phyloP scores from a whole-genome alignment of 2,797 vertebrate species.

The Lophura swinhoii region DNA sequence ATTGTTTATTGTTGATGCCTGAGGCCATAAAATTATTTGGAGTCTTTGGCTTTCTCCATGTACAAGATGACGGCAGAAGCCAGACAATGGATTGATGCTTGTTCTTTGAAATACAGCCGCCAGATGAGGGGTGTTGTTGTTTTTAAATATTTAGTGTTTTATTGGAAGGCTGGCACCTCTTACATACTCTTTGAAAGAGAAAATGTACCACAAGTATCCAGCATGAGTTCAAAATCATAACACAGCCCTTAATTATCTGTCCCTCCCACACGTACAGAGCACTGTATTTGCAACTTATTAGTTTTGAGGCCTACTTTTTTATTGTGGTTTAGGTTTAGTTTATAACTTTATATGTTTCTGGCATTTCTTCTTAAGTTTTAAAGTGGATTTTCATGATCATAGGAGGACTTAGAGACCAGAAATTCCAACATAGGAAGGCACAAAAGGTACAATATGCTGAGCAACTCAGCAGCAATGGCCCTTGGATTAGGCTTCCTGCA shows the following conservation, averaged over 20 bases:
- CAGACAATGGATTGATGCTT: conserved; percentile 54
- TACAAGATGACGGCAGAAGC: neutral
- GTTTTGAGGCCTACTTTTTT: neutral
- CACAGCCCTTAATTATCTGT: neutral
- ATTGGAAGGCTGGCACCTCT: neutral
- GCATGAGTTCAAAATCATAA: neutral
- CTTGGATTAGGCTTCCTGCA: rapidly evolving
- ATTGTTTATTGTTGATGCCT: conserved; percentile 55
- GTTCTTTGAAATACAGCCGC: conserved; percentile 22
- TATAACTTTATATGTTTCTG: neutral
- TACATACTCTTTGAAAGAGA: conserved; percentile 7
- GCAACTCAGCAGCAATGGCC: rapidly evolving
- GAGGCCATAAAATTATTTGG: conserved; percentile 52
- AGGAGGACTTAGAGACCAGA: neutral
- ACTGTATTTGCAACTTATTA: neutral
- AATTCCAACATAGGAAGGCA: neutral
- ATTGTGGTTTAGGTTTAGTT: neutral
- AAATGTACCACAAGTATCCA: neutral
- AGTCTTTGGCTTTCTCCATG: conserved; percentile 51
- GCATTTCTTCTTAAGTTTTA: neutral
- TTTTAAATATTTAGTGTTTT: conserved; percentile 42
- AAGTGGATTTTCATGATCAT: neutral
- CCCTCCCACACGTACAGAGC: neutral
- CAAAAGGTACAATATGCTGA: neutral
- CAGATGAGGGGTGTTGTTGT: neutral